Conservation (phyloP, 2,113 vertebrate genomes). For the Ailurus styani region DNA sequence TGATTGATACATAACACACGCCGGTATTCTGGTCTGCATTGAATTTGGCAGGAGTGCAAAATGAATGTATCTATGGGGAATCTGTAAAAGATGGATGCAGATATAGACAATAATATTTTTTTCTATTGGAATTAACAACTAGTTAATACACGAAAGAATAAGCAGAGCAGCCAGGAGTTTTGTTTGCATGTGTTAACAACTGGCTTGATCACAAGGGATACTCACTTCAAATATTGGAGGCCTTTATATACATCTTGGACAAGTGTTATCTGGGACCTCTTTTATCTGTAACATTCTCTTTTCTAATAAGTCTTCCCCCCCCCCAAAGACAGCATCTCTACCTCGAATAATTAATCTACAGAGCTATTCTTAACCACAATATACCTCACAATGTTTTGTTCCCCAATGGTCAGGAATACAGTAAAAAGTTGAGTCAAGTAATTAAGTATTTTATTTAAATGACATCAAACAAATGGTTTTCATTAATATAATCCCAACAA, state of each 20-base stretch:
- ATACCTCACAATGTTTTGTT: background rate
- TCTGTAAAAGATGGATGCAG: background rate
- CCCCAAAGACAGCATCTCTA: background rate
- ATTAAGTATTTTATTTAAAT: constrained; percentile 3
- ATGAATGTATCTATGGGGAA: background rate
- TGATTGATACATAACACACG: background rate
- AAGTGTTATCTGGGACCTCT: background rate
- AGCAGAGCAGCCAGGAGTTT: background rate
- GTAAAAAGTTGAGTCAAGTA: background rate
- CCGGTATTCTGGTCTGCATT: background rate
- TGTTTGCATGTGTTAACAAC: background rate
- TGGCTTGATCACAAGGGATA: background rate
- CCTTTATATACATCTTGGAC: background rate
- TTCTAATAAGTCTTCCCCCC: background rate
- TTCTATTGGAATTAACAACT: background rate
- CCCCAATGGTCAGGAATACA: background rate
- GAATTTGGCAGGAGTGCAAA: background rate
- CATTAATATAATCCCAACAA: background rate
- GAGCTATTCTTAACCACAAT: background rate
- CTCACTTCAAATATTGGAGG: background rate
- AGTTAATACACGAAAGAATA: background rate
- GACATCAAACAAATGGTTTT: background rate
- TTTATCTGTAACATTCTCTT: background rate
- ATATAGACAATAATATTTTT: background rate
- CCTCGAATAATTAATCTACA: background rate